Conservation (phyloP, 2,888 invertebrate species). For the Trichogramma dendrolimi region DNA sequence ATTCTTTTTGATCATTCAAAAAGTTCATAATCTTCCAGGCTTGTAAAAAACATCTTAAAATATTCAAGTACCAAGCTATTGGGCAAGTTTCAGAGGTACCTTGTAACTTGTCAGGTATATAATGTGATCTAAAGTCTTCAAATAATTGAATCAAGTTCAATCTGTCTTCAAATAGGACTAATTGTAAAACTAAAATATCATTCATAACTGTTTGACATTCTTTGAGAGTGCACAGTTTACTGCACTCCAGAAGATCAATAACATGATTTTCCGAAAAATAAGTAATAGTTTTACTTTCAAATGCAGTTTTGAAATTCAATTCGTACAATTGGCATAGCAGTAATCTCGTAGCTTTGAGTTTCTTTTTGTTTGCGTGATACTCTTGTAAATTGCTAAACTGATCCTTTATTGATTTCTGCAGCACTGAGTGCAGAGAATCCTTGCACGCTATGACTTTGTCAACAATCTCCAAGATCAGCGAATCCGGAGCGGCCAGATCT, state of each 20-base stretch:
- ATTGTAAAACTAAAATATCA: constrained; percentile 38
- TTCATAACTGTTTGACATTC: constrained; percentile 26
- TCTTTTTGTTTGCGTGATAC: neutral
- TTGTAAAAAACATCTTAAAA: constrained; percentile 36
- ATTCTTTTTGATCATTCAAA: constrained; percentile 11
- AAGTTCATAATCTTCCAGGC: constrained; percentile 30
- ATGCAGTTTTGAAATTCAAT: constrained; percentile 11
- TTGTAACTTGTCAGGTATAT: neutral
- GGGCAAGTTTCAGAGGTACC: constrained; percentile 11
- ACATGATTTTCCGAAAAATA: constrained; percentile 7
- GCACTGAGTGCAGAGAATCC: constrained; percentile 4
- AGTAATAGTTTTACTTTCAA: neutral
- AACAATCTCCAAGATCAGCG: constrained; percentile 32
- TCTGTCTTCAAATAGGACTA: constrained; percentile 31
- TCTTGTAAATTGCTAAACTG: constrained; percentile 9
- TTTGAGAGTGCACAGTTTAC: constrained; percentile 3
- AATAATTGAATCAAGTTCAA: constrained; percentile 28
- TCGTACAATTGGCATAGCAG: constrained; percentile 22
- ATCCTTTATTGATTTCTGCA: constrained; percentile 7
- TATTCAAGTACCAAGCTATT: constrained; percentile 31
- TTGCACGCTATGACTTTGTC: neutral
- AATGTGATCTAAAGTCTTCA: constrained; percentile 27
- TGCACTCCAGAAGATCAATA: constrained; percentile 8
- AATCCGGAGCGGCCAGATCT: constrained; percentile 28
- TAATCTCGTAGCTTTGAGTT: constrained; percentile 17